phyloP scores from a whole-genome alignment of 2,797 vertebrate species.

The Chromobotia macracanthus region DNA sequence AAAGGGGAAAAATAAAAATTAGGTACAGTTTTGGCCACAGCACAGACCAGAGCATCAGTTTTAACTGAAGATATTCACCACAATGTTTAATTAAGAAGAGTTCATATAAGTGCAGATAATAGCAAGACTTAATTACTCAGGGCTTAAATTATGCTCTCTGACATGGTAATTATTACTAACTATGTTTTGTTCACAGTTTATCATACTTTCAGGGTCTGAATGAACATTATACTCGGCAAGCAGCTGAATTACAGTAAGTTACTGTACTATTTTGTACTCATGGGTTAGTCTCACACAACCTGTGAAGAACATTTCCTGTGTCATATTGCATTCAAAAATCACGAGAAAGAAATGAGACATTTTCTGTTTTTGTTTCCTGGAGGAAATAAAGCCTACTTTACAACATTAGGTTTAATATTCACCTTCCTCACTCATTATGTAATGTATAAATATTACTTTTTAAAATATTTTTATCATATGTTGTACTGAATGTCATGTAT shows the following conservation, averaged over 20 bases:
- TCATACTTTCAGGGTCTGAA: background rate
- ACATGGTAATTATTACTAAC: slow-evolving; percentile 36
- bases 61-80: slow-evolving; percentile 9
- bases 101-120: slow-evolving; percentile 24
- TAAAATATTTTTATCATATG: background rate
- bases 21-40: slow-evolving; percentile 1
- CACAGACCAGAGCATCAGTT: background rate
- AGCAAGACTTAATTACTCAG: slow-evolving; percentile 20
- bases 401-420: background rate
- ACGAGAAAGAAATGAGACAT: background rate
- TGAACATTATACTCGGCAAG: background rate
- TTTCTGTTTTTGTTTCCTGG: background rate
- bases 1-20: slow-evolving; percentile 9
- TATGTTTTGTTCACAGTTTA: slow-evolving; percentile 27
- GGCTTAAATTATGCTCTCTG: slow-evolving; percentile 31
- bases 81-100: slow-evolving; percentile 33
- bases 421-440: background rate
- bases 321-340: background rate
- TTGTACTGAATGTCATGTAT: background rate
- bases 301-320: background rate
- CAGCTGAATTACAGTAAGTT: slow-evolving; percentile 2
- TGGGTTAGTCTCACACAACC: background rate
- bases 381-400: background rate
- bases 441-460: background rate
- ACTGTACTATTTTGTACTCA: background rate